These are phyloP conservation scores for Lordiphosa collinella DNA, from an alignment of 1,140 invertebrate species.

Conservation along the genomic window DNA sequence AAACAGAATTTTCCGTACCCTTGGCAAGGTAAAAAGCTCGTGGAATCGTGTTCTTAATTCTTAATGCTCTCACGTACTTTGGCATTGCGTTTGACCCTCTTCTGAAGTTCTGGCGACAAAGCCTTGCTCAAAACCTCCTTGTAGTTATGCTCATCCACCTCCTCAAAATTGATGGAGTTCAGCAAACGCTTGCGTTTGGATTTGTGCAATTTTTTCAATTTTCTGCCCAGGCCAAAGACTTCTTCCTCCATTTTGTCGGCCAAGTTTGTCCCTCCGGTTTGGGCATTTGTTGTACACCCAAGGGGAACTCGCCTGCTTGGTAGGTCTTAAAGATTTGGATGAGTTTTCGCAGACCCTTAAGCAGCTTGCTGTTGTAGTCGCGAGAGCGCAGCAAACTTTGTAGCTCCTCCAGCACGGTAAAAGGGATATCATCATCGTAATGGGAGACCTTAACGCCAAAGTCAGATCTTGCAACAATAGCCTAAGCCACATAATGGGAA, in stretches of 20 bases:
- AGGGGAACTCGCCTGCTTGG: conserved; percentile 82
- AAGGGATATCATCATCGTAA: too few species aligned
- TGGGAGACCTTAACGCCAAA: too few species aligned
- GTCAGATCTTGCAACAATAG: too few species aligned
- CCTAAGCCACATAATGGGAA: too few species aligned
- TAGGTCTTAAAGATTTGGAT: conserved; percentile 79
- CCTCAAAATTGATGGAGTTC: conserved; percentile 62
- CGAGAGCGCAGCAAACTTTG: conserved; percentile 54
- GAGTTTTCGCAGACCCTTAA: conserved; percentile 60
- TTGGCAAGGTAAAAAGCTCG: too few species aligned
- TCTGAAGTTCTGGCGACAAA: conserved; percentile 51
- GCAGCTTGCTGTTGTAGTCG: conserved; percentile 61
- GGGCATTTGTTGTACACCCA: conserved; percentile 82
- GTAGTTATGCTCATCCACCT: conserved; percentile 69
- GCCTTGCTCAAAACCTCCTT: conserved; percentile 60
- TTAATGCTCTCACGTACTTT: conserved; percentile 51
- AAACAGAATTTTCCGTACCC: too few species aligned
- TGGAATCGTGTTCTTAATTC: too few species aligned
- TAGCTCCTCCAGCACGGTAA: conserved; percentile 63
- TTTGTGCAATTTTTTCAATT: conserved; percentile 73
- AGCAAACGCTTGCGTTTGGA: conserved; percentile 69
- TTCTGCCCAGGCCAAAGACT: conserved; percentile 46
- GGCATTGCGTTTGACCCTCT: conserved; percentile 44
- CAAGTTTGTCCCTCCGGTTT: conserved; percentile 42
- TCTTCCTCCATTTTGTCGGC: conserved; percentile 67